Evolutionary conservation across 2,797 vertebrate genomes (phyloP), one percentile per base, ranked within the genome.

Genomic region (Acanthurus leucopareius): DNA sequence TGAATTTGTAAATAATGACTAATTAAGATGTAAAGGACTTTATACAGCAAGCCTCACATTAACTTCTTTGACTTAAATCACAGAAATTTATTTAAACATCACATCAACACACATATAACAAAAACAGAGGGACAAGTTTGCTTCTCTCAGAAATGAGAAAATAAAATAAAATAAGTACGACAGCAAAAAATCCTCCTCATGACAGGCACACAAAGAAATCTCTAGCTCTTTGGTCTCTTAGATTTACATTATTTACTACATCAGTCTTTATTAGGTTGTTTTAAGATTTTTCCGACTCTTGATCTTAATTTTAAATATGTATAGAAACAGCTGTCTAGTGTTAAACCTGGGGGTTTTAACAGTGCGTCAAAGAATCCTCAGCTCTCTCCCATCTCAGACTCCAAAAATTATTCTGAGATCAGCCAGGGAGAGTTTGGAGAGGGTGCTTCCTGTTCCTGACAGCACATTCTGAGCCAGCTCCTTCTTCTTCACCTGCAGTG

Each of bases 401-500:
- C 97, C 96, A 64, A 99, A 98, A 47, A 99, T 95, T 78, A 96
- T 88, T 83, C 86, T 95, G 82, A 98, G 96, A 85, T 99, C 97
- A 20, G 95, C 95, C 90, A 98, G 90, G n/a, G 96, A 96, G 40
- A 98, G 97, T 84, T 97, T 97, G 51, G 95, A 91, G 82, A 95
- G 59, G 6, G 95, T 86, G 65, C 94, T 95, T 65, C 95, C 94
- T 22, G 95, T 97, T 70, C 97, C 97, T 0, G 96, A 96, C 2
- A 99, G 92, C 75, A 99, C 96, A 51, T 97, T 97, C 84, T 97
- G 96, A 60, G 98, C 98, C 51, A 99, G 93, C 71, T 97, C 95
- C 85, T 97, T 98, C 94, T 99, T 99, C 86, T 89, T 97, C 57
- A 52, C 91, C 88, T 99, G 98, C 57, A 99, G 95, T 0, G 95